phyloP scores from a whole-genome alignment of 2,888 invertebrate species.

The Pandemis heparana region DNA sequence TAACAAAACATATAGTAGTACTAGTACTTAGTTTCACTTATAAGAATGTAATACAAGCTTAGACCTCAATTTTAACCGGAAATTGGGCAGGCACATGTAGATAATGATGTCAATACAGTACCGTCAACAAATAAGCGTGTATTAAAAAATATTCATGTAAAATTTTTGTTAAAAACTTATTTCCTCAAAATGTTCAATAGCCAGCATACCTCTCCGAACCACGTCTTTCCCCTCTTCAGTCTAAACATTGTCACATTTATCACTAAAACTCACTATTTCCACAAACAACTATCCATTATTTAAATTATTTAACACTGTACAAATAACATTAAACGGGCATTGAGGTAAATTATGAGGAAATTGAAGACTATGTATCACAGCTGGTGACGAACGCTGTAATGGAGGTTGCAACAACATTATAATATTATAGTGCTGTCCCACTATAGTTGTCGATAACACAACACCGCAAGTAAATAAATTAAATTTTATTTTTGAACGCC shows the following conservation, averaged over 20 bases:
- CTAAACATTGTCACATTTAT: conserved; percentile 63
- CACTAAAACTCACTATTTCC: conserved; percentile 48
- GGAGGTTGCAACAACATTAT: conserved; percentile 33
- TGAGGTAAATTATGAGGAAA: conserved; percentile 34
- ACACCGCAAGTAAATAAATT: no score
- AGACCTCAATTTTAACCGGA: no score
- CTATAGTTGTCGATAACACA: not conserved
- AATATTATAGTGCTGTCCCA: conserved; percentile 26
- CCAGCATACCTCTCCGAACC: conserved; percentile 70
- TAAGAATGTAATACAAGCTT: no score
- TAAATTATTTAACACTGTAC: conserved; percentile 18
- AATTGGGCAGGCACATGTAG: no score
- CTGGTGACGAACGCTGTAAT: conserved; percentile 37
- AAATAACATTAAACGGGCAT: not conserved
- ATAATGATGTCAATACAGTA: no score
- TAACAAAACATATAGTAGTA: no score
- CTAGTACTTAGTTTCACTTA: no score
- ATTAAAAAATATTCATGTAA: not conserved
- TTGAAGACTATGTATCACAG: conserved; percentile 28
- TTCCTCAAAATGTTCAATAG: not conserved
- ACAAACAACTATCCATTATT: conserved; percentile 25
- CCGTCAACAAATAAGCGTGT: no score
- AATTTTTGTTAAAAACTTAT: no score
- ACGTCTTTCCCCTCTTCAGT: conserved; percentile 71
- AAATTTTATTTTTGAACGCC: no score